A percentile compares a stretch with the other conserved stretches of the same genome.
Conservation (phyloP, 23 tunicate species). For the Trididemnum clinides region DNA sequence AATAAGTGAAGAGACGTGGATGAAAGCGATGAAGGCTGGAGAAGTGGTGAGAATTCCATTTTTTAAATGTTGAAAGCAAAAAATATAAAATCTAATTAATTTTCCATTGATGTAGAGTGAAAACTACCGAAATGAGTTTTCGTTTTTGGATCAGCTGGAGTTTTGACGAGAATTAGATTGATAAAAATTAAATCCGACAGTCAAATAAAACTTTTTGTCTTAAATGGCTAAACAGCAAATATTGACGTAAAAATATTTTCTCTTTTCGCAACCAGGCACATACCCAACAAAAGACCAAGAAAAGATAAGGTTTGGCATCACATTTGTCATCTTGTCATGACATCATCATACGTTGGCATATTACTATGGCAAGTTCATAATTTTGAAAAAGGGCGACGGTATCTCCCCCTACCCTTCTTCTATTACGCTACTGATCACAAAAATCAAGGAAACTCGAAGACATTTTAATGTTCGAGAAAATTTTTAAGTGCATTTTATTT, state of each 20-base stretch:
- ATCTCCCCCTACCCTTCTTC: too few species aligned
- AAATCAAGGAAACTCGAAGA: too few species aligned
- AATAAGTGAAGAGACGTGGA: conserved; percentile 24
- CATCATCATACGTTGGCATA: too few species aligned
- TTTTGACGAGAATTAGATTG: background rate
- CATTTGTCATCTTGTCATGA: too few species aligned
- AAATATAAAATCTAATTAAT: background rate
- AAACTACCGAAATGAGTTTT: background rate
- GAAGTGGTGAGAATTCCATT: background rate
- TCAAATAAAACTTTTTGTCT: background rate
- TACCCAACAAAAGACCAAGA: too few species aligned
- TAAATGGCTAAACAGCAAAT: background rate
- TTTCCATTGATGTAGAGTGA: background rate
- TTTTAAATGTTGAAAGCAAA: background rate
- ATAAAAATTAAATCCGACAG: background rate
- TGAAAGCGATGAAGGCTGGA: background rate
- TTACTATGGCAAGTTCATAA: too few species aligned
- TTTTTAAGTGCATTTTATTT: background rate
- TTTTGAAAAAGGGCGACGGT: too few species aligned
- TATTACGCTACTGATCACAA: too few species aligned
- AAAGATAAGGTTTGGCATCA: too few species aligned
- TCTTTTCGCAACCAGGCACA: too few species aligned
- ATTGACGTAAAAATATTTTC: too few species aligned
- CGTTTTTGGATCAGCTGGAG: background rate
- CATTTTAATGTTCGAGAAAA: too few species aligned